Base-by-base conservation (phyloP, 2,888 invertebrate species). In the Drosophila tanythrix region DNA sequence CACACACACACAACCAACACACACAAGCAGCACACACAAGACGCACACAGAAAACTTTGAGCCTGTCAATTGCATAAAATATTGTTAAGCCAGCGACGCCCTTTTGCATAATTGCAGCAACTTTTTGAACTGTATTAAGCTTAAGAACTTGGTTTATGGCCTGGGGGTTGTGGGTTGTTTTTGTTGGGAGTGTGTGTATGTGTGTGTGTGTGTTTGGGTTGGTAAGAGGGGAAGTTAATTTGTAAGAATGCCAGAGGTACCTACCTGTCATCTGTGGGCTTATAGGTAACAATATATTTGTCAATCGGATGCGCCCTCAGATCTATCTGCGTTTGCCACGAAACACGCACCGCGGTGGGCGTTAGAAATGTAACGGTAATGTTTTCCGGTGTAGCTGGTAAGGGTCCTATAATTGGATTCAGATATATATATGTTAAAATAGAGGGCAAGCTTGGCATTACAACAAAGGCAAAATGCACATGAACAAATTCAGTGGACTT, bases 251-350 rank as follows among this genome's bases (percentile, higher is more conserved):
- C 61, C 79, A 70, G 66, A 79, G 81, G 84, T 88, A 93, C 92
- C 95, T 96, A 97, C 97, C 97, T 97, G 94, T 97, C 97, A 94
- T 97, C 97, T 58, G 97, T 96, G 56, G 97, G 97, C 92, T 97
- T 97, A 93, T 97, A 97, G 27, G 96, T 97, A 93, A 98, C 97
- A 94, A 97, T 97, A 94, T 97, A 97, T 93, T 97, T 97, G 92
- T 97, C 97, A 76, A 97, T 96, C 55, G 93, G 93, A 89, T 92
- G 92, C 66, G 92, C 92, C 87, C 92, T 92, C 88, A 96, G 95
- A 90, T 96, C 96, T 79, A 96, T 95, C 86, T 96, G 95, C 71
- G 96, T 97, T 83, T 96, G 96, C 97, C 98, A 98, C 81, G 97
- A 96, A 48, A 98, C 96, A 88, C 96, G 95, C 80, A 97, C 97